phyloP scores from a whole-genome alignment of 2,888 invertebrate species.

The Meta bourneti region DNA sequence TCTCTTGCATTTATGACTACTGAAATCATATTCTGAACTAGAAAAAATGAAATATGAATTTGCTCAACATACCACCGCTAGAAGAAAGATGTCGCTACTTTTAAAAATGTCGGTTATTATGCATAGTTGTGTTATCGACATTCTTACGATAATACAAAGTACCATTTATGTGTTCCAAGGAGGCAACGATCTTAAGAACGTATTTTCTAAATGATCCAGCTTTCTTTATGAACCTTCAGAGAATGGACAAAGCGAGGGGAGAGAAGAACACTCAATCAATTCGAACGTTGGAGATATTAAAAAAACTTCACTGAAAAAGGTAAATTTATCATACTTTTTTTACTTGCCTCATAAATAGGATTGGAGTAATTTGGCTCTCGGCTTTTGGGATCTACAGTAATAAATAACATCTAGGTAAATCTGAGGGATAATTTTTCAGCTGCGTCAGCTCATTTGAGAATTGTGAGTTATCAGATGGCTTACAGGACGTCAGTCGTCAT shows the following conservation, averaged over 20 bases:
- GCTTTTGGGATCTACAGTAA: no score
- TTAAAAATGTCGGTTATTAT: slow-evolving; percentile 13
- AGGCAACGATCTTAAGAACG: not conserved
- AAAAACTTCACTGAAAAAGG: not conserved
- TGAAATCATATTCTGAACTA: slow-evolving; percentile 9
- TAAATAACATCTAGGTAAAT: not conserved
- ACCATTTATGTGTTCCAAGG: not conserved
- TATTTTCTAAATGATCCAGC: slow-evolving; percentile 5
- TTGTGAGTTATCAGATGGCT: not conserved
- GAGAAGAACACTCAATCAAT: not conserved
- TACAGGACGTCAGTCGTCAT: not conserved
- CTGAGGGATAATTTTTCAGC: not conserved
- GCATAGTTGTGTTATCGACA: slow-evolving; percentile 23
- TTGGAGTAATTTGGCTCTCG: not conserved
- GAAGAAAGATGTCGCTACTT: slow-evolving; percentile 17
- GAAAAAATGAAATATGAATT: not conserved
- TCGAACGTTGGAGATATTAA: not conserved
- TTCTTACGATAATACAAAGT: slow-evolving; percentile 1
- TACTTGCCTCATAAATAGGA: not conserved
- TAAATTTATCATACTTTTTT: slow-evolving; percentile 5
- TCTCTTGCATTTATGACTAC: not conserved
- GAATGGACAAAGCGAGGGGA: not conserved
- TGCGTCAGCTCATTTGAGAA: no score
- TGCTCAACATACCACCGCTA: not conserved
- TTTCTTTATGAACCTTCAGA: no score